Conservation (phyloP, 2,888 invertebrate species). For the Horisme vitalbata region DNA sequence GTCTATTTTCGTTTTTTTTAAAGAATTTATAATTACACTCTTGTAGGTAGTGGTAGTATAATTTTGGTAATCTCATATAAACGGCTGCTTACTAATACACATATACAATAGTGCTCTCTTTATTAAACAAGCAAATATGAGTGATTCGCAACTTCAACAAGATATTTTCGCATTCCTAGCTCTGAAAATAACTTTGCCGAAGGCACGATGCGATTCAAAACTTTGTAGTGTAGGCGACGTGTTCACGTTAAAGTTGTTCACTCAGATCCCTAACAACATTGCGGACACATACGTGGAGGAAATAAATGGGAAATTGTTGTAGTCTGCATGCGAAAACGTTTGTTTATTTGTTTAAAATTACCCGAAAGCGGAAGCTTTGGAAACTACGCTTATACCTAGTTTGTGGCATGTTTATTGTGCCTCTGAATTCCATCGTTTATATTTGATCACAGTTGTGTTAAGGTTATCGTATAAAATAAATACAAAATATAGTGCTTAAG, state of each 20-base stretch:
- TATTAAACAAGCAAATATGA: no score
- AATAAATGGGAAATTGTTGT: constrained; percentile 21
- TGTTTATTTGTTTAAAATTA: constrained; percentile 13
- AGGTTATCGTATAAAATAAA: no score
- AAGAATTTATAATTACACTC: no score
- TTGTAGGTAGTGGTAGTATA: no score
- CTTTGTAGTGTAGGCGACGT: constrained; percentile 18
- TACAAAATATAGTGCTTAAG: no score
- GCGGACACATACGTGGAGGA: constrained; percentile 10
- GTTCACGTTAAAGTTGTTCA: constrained; percentile 22
- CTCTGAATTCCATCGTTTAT: not conserved
- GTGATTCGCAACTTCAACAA: no score
- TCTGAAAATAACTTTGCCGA: constrained; percentile 13
- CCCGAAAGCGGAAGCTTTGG: constrained; percentile 2
- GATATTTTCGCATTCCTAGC: no score
- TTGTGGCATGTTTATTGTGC: constrained; percentile 10
- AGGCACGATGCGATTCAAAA: constrained; percentile 11
- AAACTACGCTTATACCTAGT: no score
- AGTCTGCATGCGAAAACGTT: constrained; percentile 8
- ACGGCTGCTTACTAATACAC: no score
- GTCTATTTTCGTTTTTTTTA: no score
- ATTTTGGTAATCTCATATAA: no score
- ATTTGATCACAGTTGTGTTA: not conserved
- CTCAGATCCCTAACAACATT: constrained; percentile 15
- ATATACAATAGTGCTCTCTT: no score